Percentiles rank a stretch among this genome's conserved stretches.
Evolutionary conservation across 2,888 invertebrate species (phyloP).

Genomic region (Volucella inflata): DNA sequence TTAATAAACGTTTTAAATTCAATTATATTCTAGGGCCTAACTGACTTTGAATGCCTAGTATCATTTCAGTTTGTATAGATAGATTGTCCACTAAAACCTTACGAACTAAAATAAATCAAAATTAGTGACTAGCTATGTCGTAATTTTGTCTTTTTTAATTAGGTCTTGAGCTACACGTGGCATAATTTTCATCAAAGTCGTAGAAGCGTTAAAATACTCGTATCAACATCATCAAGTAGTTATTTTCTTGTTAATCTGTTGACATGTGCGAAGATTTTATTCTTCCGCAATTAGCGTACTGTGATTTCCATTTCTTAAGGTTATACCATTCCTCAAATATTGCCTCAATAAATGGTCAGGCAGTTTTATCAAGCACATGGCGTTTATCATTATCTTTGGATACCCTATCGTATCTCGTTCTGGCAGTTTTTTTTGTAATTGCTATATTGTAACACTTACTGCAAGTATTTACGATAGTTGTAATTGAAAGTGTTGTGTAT

Average conservation of each 20-base stretch:
- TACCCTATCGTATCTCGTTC: constrained; percentile 6
- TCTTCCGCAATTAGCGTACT: constrained; percentile 14
- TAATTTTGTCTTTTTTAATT: background rate
- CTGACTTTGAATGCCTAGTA: background rate
- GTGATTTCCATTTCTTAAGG: constrained; percentile 28
- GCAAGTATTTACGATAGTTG: background rate
- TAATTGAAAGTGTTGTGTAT: background rate
- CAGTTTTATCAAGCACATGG: background rate
- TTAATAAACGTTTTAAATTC: too few species aligned
- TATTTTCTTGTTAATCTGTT: background rate
- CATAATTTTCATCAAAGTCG: background rate
- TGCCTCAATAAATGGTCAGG: background rate
- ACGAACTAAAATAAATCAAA: background rate
- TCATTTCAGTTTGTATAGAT: constrained; percentile 6
- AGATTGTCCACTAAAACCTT: too few species aligned
- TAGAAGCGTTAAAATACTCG: constrained; percentile 2
- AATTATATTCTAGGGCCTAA: too few species aligned
- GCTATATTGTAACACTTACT: constrained; percentile 6
- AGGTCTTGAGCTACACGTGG: background rate
- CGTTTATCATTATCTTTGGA: background rate
- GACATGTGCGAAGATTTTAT: constrained; percentile 4
- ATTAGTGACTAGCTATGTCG: background rate
- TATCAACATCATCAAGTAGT: constrained; percentile 1
- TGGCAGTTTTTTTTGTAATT: constrained; percentile 37
- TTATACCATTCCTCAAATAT: constrained; percentile 1